Evolutionary conservation across 2,113 vertebrate genomes (phyloP), one percentile per base, ranked within the genome.

Genomic region (Uropsilus gracilis): DNA sequence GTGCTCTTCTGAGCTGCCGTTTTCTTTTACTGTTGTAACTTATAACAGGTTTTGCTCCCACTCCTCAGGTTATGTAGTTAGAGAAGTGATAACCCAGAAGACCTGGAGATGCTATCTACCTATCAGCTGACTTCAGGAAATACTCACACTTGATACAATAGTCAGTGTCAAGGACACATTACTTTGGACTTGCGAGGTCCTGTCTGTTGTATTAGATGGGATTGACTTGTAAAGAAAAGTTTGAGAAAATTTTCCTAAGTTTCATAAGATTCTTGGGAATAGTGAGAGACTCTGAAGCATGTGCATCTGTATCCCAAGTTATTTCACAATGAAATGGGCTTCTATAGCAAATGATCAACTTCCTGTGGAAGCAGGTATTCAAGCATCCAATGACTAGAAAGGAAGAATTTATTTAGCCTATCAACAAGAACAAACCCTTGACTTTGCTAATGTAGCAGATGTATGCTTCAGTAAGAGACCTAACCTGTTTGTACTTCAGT

Each of bases 31-130:
- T 32, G 39, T 30, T 18, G 37, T 26, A 42, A 59, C 59, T 66
- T 37, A 46, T 1, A 66, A n/a, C 11, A 30, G 6, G 0, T 6
- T 80, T 12, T n/a, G 22, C 3, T 53, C 6, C 5, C 30, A 0
- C 24, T 69, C 20, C 91, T 22, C 82, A 28, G 22, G 22, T 26
- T 66, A 9, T 34, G n/a, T n/a, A 48, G 8, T 44, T 1, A 2
- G 73, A 2, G 90, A 42, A 9, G 77, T 75, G 30, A n/a, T n/a
- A n/a, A 28, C n/a, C 8, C 66, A 11, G 66, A 32, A 39, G 42
- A 37, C 4, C 22, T 50, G 46, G 8, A 53, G 32, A 42, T 53
- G n/a, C n/a, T n/a, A n/a, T n/a, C n/a, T n/a, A n/a, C 14, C 34
- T 57, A 26, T 32, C 30, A 46, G 20, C 9, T 48, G 44, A 85